phyloP scores from a whole-genome alignment of 2,888 invertebrate genomes.

The Zygogramma bicolorata region DNA sequence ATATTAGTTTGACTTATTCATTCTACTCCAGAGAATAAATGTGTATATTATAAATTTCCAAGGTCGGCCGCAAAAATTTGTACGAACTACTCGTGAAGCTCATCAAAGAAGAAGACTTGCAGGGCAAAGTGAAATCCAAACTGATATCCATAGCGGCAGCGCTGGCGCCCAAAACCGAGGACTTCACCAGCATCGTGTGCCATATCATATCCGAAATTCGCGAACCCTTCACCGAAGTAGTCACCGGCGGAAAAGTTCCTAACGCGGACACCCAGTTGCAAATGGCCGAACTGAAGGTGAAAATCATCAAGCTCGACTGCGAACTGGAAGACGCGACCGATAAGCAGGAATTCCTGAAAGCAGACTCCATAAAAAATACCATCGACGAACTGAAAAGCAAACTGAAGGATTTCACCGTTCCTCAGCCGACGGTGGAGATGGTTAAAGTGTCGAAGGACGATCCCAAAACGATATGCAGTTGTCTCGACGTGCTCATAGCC shows the following conservation, averaged over 20 bases:
- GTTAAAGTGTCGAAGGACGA: slow-evolving; percentile 46
- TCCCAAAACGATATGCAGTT: slow-evolving; percentile 47
- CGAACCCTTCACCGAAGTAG: slow-evolving; percentile 47
- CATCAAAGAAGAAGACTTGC: slow-evolving; percentile 44
- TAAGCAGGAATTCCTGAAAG: slow-evolving; percentile 50
- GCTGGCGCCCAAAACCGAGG: slow-evolving; percentile 44
- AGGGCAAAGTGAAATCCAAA: slow-evolving; percentile 46
- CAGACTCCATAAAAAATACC: slow-evolving; percentile 46
- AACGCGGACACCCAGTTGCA: slow-evolving; percentile 36
- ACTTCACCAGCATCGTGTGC: slow-evolving; percentile 52
- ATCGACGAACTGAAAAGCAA: slow-evolving; percentile 44
- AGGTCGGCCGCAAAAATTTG: slow-evolving; percentile 52
- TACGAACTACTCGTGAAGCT: slow-evolving; percentile 42
- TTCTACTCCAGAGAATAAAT: too few relatives aligned
- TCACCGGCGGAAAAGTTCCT: background rate
- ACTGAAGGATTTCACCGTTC: slow-evolving; percentile 44
- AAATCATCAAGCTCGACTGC: slow-evolving; percentile 51
- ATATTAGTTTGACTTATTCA: too few relatives aligned
- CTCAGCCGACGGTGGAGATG: slow-evolving; percentile 5
- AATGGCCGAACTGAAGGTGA: slow-evolving; percentile 52
- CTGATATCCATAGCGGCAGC: slow-evolving; percentile 48
- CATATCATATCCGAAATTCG: slow-evolving; percentile 55
- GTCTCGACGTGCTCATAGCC: slow-evolving; percentile 52
- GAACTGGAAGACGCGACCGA: slow-evolving; percentile 53
- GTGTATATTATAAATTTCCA: background rate